Evolutionary conservation across 2,888 invertebrate species (phyloP).

Genomic region (Amorpha juglandis): DNA sequence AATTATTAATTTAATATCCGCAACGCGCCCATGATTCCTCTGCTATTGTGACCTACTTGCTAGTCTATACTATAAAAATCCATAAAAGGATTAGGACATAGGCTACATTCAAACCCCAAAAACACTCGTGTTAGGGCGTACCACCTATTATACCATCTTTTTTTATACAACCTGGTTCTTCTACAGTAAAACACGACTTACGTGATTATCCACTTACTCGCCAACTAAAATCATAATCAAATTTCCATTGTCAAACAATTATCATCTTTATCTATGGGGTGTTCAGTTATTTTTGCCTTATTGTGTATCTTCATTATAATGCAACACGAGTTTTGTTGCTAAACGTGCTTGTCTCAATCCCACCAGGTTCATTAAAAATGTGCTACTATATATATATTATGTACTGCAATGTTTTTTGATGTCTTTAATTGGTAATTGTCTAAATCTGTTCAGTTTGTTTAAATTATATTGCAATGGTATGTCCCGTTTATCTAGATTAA

Average conservation of each 20-base stretch:
- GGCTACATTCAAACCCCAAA: too few species aligned
- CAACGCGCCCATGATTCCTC: too few species aligned
- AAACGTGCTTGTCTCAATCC: conserved; percentile 21
- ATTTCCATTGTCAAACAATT: background rate
- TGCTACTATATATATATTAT: background rate
- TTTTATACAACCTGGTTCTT: too few species aligned
- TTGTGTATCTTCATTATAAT: conserved; percentile 23
- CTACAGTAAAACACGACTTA: too few species aligned
- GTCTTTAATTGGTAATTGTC: background rate
- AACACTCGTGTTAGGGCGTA: too few species aligned
- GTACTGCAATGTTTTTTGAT: background rate
- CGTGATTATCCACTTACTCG: background rate
- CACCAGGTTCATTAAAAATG: background rate
- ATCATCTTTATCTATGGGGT: background rate
- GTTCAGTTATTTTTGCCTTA: conserved; percentile 6
- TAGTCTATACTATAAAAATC: too few species aligned
- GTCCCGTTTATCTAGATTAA: too few species aligned
- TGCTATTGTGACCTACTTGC: too few species aligned
- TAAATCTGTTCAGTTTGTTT: background rate
- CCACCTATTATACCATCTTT: too few species aligned
- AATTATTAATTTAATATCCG: too few species aligned
- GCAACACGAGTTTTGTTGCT: conserved; percentile 15
- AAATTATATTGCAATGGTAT: background rate
- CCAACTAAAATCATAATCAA: background rate
- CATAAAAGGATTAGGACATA: too few species aligned